Conservation (phyloP, 2,113 vertebrate species). For the Erythrocebus patas region DNA sequence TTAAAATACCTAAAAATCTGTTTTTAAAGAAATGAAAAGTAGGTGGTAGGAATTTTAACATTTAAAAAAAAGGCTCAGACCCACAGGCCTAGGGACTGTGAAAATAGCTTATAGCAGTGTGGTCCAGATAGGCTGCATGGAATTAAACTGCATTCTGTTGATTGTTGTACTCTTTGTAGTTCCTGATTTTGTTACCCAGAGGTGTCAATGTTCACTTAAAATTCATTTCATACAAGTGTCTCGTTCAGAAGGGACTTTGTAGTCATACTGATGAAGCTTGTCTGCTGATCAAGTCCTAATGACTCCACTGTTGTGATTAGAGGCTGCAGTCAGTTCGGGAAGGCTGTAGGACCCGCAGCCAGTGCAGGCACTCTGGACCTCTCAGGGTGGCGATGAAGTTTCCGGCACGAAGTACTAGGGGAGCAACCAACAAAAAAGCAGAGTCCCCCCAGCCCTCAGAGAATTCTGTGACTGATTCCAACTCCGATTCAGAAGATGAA, state of each 20-base stretch:
- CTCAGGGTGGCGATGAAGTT: slow-evolving; percentile 93
- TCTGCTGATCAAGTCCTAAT: neutral
- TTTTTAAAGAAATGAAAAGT: neutral
- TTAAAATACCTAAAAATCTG: neutral
- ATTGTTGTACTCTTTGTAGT: neutral
- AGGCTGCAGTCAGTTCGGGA: slow-evolving; percentile 66
- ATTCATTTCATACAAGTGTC: neutral
- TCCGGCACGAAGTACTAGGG: slow-evolving; percentile 81
- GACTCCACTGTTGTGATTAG: slow-evolving; percentile 64
- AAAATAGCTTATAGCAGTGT: neutral
- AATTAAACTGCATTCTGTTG: neutral
- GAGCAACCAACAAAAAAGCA: slow-evolving; percentile 71
- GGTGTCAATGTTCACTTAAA: neutral
- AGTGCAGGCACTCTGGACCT: slow-evolving; percentile 59
- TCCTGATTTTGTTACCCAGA: slow-evolving; percentile 6
- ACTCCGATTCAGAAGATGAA: slow-evolving; percentile 84
- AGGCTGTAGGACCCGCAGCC: slow-evolving; percentile 72
- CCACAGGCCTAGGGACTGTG: no score
- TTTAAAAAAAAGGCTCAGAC: neutral
- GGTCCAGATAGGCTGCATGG: neutral
- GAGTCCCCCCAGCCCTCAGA: slow-evolving; percentile 62
- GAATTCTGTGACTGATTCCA: slow-evolving; percentile 66
- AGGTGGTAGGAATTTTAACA: neutral
- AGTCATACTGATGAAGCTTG: neutral
- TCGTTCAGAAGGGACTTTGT: neutral